Conservation (phyloP, 2,888 invertebrate genomes). For the Noctua pronuba region DNA sequence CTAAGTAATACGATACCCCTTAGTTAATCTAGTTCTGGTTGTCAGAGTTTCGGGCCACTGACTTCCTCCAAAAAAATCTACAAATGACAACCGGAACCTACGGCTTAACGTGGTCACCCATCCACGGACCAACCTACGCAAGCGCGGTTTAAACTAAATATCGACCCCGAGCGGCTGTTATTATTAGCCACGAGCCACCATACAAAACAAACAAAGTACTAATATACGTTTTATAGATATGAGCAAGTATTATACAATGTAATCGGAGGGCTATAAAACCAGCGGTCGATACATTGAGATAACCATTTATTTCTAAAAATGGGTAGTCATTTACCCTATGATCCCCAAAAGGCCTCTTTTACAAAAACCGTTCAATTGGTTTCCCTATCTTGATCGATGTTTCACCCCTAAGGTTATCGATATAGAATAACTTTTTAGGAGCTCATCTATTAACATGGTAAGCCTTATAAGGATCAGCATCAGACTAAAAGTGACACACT, state of each 20-base stretch:
- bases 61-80: too few species aligned
- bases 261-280: constrained; percentile 1
- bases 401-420: constrained; percentile 40
- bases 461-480: constrained; percentile 19
- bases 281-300: background rate
- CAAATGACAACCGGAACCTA: too few species aligned
- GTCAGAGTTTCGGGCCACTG: too few species aligned
- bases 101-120: too few species aligned
- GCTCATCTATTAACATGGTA: constrained; percentile 36
- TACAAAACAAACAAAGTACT: background rate
- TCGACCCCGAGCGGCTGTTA: too few species aligned
- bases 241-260: constrained; percentile 3
- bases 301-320: constrained; percentile 20
- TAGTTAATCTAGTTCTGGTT: too few species aligned
- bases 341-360: constrained; percentile 14
- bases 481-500: background rate
- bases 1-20: too few species aligned
- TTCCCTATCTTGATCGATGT: constrained; percentile 50
- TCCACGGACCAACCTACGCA: too few species aligned
- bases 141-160: too few species aligned
- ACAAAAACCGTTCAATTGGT: constrained; percentile 49
- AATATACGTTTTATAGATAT: background rate
- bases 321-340: constrained; percentile 31
- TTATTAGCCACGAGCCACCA: background rate
- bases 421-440: constrained; percentile 42